phyloP scores from a whole-genome alignment of 2,888 invertebrate species.

The Galeopsomyia nigrocyanea region DNA sequence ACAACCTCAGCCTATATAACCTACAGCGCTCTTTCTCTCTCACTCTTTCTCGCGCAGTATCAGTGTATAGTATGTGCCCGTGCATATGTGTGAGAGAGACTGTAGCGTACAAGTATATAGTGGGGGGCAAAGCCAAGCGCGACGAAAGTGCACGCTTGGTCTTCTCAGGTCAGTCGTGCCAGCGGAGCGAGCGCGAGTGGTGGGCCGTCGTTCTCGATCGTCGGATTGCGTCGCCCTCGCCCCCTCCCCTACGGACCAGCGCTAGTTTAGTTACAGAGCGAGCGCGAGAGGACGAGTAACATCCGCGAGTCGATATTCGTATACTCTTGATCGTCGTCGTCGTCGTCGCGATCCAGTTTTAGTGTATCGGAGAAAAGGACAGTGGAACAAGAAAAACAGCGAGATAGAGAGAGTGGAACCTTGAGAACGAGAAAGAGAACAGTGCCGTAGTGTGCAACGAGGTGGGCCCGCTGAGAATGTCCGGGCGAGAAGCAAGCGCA shows the following conservation, averaged over 20 bases:
- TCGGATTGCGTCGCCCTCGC: not conserved
- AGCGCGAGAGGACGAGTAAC: not conserved
- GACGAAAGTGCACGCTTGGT: constrained; percentile 4
- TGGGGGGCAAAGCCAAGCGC: not conserved
- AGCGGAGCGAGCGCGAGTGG: constrained; percentile 27
- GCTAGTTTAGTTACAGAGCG: not conserved
- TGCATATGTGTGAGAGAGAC: no score
- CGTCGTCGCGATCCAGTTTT: not conserved
- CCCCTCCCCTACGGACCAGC: not conserved
- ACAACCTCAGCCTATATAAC: no score
- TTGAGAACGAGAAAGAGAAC: not conserved
- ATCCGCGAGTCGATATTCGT: no score
- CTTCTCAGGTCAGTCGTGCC: constrained; percentile 26
- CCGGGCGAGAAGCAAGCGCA: no score
- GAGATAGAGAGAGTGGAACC: constrained; percentile 5
- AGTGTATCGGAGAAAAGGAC: no score
- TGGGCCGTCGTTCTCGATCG: not conserved
- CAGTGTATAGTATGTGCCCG: no score
- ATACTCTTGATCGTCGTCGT: not conserved
- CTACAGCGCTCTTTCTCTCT: no score
- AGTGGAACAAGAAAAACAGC: not conserved
- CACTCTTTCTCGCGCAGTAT: no score
- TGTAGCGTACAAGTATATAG: not conserved
- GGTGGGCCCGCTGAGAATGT: no score
- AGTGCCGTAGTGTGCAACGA: not conserved